Percentiles rank a stretch among this genome's conserved stretches.
Conservation (phyloP, 2,113 vertebrate genomes). For the Protobothrops mucrosquamatus region DNA sequence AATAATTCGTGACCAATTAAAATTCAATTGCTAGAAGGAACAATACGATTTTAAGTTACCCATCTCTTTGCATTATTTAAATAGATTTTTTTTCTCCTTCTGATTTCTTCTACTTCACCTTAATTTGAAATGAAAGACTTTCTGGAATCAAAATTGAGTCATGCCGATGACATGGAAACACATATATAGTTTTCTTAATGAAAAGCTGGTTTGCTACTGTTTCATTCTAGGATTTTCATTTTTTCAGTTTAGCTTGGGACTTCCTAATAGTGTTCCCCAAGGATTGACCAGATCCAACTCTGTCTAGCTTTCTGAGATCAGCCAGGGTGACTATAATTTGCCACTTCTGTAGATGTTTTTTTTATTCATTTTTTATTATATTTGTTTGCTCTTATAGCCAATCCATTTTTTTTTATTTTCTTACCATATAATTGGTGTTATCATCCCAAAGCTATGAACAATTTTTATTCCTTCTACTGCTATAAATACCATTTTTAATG, state of each 20-base stretch:
- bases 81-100: neutral
- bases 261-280: neutral
- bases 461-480: neutral
- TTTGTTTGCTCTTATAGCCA: neutral
- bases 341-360: neutral
- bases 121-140: neutral
- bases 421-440: neutral
- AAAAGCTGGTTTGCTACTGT: neutral
- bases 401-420: neutral
- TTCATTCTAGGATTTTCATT: neutral
- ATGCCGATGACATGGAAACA: neutral
- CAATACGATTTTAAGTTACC: neutral
- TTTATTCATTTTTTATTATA: neutral
- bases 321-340: neutral
- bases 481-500: neutral
- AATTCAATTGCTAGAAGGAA: neutral
- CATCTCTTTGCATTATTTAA: neutral
- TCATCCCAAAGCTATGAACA: neutral
- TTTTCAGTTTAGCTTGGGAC: neutral
- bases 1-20: constrained; percentile 28
- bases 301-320: neutral
- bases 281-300: neutral
- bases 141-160: neutral
- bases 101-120: neutral
- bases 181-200: neutral